These are phyloP conservation scores for Macrobrachium nipponense DNA, from an alignment of 1,140 invertebrate species.

Conservation along the genomic window DNA sequence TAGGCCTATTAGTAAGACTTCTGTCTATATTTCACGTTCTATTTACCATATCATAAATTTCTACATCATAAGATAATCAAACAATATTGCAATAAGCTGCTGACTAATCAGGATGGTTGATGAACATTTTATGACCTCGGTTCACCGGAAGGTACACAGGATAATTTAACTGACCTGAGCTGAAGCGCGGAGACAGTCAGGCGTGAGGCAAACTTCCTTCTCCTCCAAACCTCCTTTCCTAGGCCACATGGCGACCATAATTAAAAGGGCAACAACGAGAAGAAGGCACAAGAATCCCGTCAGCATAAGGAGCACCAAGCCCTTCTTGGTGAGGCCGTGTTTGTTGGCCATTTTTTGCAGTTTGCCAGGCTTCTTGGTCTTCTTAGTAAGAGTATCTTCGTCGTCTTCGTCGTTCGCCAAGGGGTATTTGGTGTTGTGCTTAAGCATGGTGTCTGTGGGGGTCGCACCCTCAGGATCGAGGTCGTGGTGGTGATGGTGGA, in stretches of 20 bases:
- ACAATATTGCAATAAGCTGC: too few relatives aligned
- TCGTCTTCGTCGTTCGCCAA: conserved; percentile 40
- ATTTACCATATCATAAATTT: too few relatives aligned
- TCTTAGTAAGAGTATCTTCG: conserved; percentile 28
- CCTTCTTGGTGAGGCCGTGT: conserved; percentile 57
- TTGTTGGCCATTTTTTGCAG: conserved; percentile 44
- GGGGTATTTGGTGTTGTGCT: conserved; percentile 43
- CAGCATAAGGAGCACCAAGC: conserved; percentile 36
- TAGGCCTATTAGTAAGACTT: too few relatives aligned
- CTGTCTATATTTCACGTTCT: too few relatives aligned
- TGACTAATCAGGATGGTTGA: too few relatives aligned
- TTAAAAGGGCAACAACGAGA: conserved; percentile 40
- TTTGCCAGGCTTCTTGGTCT: conserved; percentile 41
- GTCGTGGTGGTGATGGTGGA: conserved; percentile 30
- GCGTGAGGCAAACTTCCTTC: conserved; percentile 51
- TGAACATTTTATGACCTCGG: too few relatives aligned
- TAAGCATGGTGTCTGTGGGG: conserved; percentile 53
- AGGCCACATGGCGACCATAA: conserved; percentile 50
- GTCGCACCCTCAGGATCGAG: conserved; percentile 28
- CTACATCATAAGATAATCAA: too few relatives aligned
- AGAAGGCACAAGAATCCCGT: conserved; percentile 30
- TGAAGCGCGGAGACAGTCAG: conserved; percentile 53
- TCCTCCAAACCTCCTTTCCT: neutral
- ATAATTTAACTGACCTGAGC: conserved; percentile 39
- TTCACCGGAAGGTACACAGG: neutral